phyloP scores from a whole-genome alignment of 2,888 invertebrate genomes.

The Eueremaeus valkanovi region DNA sequence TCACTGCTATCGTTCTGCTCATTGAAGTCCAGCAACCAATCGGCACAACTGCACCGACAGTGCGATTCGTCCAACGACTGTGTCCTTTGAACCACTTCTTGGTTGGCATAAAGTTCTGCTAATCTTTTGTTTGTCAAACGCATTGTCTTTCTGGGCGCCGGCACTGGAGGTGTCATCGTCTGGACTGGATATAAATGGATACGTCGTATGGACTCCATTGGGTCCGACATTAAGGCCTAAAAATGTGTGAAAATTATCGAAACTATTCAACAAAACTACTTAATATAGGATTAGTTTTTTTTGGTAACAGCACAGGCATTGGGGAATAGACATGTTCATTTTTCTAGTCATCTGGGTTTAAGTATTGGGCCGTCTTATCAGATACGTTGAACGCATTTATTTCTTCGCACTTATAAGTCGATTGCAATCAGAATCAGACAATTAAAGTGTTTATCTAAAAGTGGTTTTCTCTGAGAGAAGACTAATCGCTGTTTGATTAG shows the following conservation, averaged over 20 bases:
- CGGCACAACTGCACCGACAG: conserved; percentile 34
- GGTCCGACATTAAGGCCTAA: conserved; percentile 35
- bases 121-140: not conserved
- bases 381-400: too few relatives aligned
- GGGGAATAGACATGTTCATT: too few relatives aligned
- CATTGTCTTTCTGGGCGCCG: not conserved
- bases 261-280: too few relatives aligned
- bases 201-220: conserved; percentile 31
- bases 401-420: too few relatives aligned
- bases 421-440: too few relatives aligned
- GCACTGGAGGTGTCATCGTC: conserved; percentile 29
- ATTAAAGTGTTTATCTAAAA: not conserved
- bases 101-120: conserved; percentile 6
- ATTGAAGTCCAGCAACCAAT: conserved; percentile 11
- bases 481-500: not conserved
- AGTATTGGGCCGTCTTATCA: too few relatives aligned
- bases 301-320: too few relatives aligned
- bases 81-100: conserved; percentile 31
- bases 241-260: too few relatives aligned
- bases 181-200: not conserved
- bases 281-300: too few relatives aligned
- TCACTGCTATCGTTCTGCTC: not conserved
- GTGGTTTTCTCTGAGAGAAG: not conserved
- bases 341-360: too few relatives aligned
- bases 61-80: conserved; percentile 33